phyloP scores from a whole-genome alignment of 2,888 invertebrate species.

The Dryobota labecula region DNA sequence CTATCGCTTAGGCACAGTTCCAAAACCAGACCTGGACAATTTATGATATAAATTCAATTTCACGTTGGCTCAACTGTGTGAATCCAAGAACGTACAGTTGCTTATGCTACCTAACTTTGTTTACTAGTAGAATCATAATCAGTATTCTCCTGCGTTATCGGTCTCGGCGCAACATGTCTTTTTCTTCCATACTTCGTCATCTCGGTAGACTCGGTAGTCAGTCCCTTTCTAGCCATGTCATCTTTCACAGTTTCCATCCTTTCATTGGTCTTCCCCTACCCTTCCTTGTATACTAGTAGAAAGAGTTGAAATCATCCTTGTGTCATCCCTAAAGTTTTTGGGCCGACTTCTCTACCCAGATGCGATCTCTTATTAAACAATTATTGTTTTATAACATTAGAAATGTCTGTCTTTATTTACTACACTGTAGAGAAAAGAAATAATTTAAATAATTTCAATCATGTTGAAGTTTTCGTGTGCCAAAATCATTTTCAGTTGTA shows the following conservation, averaged over 20 bases:
- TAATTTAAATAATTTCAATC: background rate
- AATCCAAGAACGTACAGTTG: slow-evolving; percentile 16
- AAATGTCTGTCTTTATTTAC: slow-evolving; percentile 7
- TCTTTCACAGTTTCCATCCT: background rate
- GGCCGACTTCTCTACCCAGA: background rate
- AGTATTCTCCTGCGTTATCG: rapidly evolving
- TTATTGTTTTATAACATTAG: background rate
- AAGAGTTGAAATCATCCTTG: background rate
- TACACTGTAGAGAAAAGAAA: background rate
- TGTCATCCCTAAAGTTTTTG: background rate
- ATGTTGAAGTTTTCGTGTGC: slow-evolving; percentile 27
- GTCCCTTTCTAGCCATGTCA: background rate
- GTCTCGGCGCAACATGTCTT: no score
- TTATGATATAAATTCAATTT: slow-evolving; percentile 42
- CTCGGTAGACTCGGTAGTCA: background rate
- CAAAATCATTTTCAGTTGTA: slow-evolving; percentile 45
- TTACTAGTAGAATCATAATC: background rate
- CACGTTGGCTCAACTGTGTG: slow-evolving; percentile 32
- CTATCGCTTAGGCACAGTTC: slow-evolving; percentile 38
- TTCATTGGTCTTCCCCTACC: background rate
- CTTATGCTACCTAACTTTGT: background rate
- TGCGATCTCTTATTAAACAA: background rate
- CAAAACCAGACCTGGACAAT: slow-evolving; percentile 26
- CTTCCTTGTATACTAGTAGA: background rate
- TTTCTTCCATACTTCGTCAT: no score